Evolutionary conservation across 2,888 invertebrate genomes (phyloP).

Genomic region (Amphipyra berbera): DNA sequence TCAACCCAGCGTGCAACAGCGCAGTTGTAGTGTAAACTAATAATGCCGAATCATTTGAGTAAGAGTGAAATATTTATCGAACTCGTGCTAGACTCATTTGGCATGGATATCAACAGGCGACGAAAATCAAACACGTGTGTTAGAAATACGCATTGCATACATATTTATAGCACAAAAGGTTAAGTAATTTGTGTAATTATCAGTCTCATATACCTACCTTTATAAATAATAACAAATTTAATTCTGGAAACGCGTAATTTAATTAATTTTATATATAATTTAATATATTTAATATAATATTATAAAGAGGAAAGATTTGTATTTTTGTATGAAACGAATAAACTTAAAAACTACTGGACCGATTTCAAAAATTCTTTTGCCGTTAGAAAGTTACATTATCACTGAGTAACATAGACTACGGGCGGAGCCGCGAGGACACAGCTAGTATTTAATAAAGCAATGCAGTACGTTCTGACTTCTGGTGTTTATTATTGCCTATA

Average conservation of each 20-base stretch:
- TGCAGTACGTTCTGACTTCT: too few species aligned
- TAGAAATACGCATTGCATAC: conserved; percentile 18
- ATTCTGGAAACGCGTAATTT: not conserved
- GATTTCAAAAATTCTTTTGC: too few species aligned
- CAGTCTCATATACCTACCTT: not conserved
- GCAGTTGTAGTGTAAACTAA: not conserved
- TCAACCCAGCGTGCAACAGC: not conserved
- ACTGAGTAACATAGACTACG: too few species aligned
- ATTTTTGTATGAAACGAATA: too few species aligned
- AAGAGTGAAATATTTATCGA: conserved; percentile 25
- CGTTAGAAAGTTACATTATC: too few species aligned
- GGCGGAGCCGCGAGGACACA: too few species aligned
- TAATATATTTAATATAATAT: too few species aligned
- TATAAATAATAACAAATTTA: not conserved
- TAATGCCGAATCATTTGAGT: conserved; percentile 18
- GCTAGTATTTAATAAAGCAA: too few species aligned
- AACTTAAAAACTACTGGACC: too few species aligned
- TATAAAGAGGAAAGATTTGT: too few species aligned
- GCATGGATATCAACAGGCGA: conserved; percentile 28
- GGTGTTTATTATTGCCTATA: too few species aligned
- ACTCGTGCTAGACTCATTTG: conserved; percentile 34
- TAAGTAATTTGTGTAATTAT: conserved; percentile 3
- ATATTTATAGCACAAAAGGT: conserved; percentile 11
- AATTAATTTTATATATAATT: too few species aligned
- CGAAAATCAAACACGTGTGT: conserved; percentile 45